A percentile compares a stretch with the other conserved stretches of the same genome.
Conservation (phyloP, 2,797 vertebrate genomes). For the Lepilemur ruficaudatus region DNA sequence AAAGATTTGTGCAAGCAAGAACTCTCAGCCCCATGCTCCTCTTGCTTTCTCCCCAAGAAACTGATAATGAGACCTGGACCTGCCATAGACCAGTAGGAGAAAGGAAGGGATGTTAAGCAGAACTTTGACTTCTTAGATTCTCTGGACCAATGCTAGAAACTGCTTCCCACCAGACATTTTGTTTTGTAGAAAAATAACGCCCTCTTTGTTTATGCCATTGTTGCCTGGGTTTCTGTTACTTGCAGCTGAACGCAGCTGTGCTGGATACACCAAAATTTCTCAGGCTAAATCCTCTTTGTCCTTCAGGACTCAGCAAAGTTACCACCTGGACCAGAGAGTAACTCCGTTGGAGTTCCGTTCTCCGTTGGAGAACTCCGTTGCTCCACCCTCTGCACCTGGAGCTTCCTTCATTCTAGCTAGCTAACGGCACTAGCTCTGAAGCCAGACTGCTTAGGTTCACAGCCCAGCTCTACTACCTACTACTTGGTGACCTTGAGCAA, state of each 20-base stretch:
- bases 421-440: neutral
- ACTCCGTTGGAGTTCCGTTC: too few relatives aligned
- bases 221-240: neutral
- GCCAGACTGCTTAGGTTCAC: neutral
- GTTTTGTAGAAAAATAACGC: neutral
- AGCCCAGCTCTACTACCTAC: neutral
- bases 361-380: neutral
- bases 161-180: neutral
- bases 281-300: neutral
- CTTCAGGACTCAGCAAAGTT: neutral
- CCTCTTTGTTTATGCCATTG: neutral
- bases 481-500: neutral
- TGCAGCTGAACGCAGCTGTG: neutral
- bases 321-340: neutral
- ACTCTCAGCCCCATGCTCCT: neutral
- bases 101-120: neutral
- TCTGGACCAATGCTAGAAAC: neutral
- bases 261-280: neutral
- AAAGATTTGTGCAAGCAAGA: neutral
- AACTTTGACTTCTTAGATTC: neutral
- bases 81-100: neutral
- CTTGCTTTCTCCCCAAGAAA: neutral
- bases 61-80: neutral
- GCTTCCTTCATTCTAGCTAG: neutral
- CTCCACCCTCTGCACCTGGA: rapidly evolving